These are phyloP conservation scores for Crotalus tigris DNA, from an alignment of 2,113 vertebrate genomes.

Conservation along the genomic window DNA sequence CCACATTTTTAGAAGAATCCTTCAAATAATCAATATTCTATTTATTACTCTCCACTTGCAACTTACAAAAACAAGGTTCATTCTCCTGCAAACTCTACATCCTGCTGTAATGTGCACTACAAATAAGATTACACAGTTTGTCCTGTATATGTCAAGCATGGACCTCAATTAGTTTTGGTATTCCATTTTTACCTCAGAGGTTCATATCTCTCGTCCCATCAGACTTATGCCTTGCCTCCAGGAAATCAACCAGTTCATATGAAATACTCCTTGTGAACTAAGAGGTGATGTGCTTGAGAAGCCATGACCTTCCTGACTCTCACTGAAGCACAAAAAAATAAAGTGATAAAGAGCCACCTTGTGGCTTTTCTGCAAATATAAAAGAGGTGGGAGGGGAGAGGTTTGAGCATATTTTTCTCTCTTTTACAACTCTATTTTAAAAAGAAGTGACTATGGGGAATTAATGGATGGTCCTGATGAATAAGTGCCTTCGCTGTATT, in stretches of 20 bases:
- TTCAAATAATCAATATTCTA: conserved; percentile 6
- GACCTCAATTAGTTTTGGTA: not conserved
- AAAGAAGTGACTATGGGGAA: not conserved
- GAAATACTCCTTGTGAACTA: not conserved
- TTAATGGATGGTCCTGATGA: not conserved
- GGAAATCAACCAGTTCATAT: not conserved
- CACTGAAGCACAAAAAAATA: not conserved
- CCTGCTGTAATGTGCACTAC: not conserved
- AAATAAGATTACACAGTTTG: not conserved
- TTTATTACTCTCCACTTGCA: not conserved
- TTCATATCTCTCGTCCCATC: not conserved
- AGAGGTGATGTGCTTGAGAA: not conserved
- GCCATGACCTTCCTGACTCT: not conserved
- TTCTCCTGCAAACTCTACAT: not conserved
- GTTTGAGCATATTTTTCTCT: not conserved
- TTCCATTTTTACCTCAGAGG: not conserved
- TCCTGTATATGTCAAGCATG: not conserved
- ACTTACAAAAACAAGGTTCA: not conserved
- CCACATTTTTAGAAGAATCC: not conserved
- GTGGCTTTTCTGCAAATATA: conserved; percentile 8
- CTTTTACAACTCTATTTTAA: not conserved
- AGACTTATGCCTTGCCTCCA: not conserved
- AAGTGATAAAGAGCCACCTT: conserved; percentile 14
- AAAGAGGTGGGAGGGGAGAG: not conserved
- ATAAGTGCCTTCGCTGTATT: not conserved